phyloP scores from a whole-genome alignment of 2,888 invertebrate species.

The Caenorhabditis doughertyi region DNA sequence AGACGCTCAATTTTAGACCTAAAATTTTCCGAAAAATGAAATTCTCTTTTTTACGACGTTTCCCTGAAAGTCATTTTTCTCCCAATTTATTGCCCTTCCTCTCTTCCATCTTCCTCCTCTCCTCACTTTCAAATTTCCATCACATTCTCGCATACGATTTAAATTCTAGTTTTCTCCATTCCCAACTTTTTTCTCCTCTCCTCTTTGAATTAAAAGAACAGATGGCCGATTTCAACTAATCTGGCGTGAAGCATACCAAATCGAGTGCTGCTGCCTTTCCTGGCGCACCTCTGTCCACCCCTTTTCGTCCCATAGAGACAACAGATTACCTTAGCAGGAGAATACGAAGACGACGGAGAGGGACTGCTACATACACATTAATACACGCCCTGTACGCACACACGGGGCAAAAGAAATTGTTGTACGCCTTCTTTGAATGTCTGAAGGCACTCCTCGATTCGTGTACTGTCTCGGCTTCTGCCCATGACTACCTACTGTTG shows the following conservation, averaged over 20 bases:
- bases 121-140: neutral
- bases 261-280: neutral
- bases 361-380: constrained; percentile 1
- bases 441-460: constrained; percentile 14
- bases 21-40: too few species aligned
- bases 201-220: constrained; percentile 15
- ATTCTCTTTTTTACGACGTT: too few species aligned
- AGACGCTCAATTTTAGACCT: too few species aligned
- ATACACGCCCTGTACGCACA: constrained; percentile 47
- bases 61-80: neutral
- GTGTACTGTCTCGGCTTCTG: constrained; percentile 15
- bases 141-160: constrained; percentile 18
- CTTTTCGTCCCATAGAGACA: neutral
- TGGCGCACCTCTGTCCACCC: constrained; percentile 39
- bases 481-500: constrained; percentile 31
- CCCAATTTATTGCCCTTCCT: constrained; percentile 3
- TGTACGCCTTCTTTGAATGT: constrained; percentile 15
- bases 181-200: neutral
- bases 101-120: too few species aligned
- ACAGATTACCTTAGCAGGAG: constrained; percentile 52
- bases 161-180: neutral
- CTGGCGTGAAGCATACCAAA: constrained; percentile 48
- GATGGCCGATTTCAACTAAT: constrained; percentile 32
- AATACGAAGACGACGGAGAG: constrained; percentile 8
- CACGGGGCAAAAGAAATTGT: constrained; percentile 2